phyloP scores from a whole-genome alignment of 2,113 vertebrate genomes.

The Oreochromis tanganicae region DNA sequence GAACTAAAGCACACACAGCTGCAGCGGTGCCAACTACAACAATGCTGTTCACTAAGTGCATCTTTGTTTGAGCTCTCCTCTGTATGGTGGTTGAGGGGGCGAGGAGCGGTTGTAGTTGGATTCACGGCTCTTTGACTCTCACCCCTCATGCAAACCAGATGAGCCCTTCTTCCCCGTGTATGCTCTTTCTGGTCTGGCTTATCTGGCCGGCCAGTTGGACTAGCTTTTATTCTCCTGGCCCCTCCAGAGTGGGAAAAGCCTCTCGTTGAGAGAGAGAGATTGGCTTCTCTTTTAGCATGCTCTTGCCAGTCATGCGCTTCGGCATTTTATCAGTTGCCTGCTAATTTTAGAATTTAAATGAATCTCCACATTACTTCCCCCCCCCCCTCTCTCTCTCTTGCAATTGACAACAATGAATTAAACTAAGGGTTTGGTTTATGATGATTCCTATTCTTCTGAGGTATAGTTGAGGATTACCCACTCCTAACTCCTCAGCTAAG shows the following conservation, averaged over 20 bases:
- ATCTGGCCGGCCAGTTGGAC: constrained; percentile 66
- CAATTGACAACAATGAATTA: not conserved
- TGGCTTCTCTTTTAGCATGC: constrained; percentile 21
- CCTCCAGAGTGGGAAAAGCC: constrained; percentile 58
- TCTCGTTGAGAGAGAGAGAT: constrained; percentile 26
- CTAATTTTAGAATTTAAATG: constrained; percentile 64
- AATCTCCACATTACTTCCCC: constrained; percentile 20
- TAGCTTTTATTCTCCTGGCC: constrained; percentile 63
- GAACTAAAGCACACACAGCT: constrained; percentile 16
- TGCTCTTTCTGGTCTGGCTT: constrained; percentile 53
- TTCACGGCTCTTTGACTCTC: constrained; percentile 38
- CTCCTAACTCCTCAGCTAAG: not conserved
- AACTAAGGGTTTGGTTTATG: not conserved
- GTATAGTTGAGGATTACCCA: not conserved
- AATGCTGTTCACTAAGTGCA: constrained; percentile 53
- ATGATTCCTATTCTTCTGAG: not conserved
- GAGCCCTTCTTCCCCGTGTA: constrained; percentile 33
- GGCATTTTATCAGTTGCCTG: constrained; percentile 52
- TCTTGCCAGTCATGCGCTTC: constrained; percentile 41
- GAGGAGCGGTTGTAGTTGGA: not conserved
- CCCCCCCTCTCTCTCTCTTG: not conserved
- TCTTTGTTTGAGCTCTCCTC: constrained; percentile 26
- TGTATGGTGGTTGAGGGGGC: not conserved
- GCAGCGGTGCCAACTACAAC: constrained; percentile 36
- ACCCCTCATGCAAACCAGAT: constrained; percentile 46